Base-by-base conservation (phyloP, 2,888 invertebrate species). In the Pogonocherus hispidulus region DNA sequence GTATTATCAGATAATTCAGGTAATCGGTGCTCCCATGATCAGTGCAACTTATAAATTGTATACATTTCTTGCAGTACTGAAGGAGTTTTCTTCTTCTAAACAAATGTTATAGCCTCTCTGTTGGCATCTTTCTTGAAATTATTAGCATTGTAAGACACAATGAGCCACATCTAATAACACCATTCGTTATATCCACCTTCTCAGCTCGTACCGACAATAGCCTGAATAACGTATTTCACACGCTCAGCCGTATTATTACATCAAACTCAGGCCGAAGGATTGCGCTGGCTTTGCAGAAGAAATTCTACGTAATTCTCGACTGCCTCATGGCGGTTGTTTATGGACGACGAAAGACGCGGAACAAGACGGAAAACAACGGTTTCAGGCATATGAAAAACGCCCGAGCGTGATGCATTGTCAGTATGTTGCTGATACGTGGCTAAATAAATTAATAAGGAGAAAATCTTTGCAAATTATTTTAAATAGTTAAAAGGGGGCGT, bases 211-310 rank as follows among this genome's bases (percentile, higher is more conserved):
- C 41, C 14, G 32, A 32, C 32, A 32, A 32, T 9, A 32, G 32
- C 32, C 32, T 32, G 9, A 32, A 2, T 32, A 32, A 32, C n/a
- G 41, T 41, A 41, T 41, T 41, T 41, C 41, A 41, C 41, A 41
- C 41, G 41, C 41, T 41, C 41, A 14, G 14, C n/a, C 16, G 41
- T 41, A 41, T 41, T 41, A 41, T 41, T 41, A 41, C 41, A 41
- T 41, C 41, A 16, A 41, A 41, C 41, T 6, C 27, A 8, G 4
- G 41, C 41, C n/a, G 16, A 16, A 14, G 16, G 32, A 32, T 32
- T 32, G 32, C 1, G 32, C 32, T 11, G 14, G 14, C 14, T 41
- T n/a, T n/a, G 41, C 41, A n/a, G 41, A 16, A 41, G 41, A 41
- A 41, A 41, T 41, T 41, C n/a, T 41, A 41, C 16, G 41, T 41